Percentiles rank a stretch among this genome's conserved stretches.
phyloP scores from a whole-genome alignment of 2,113 vertebrate species.

The Trinectes maculatus region DNA sequence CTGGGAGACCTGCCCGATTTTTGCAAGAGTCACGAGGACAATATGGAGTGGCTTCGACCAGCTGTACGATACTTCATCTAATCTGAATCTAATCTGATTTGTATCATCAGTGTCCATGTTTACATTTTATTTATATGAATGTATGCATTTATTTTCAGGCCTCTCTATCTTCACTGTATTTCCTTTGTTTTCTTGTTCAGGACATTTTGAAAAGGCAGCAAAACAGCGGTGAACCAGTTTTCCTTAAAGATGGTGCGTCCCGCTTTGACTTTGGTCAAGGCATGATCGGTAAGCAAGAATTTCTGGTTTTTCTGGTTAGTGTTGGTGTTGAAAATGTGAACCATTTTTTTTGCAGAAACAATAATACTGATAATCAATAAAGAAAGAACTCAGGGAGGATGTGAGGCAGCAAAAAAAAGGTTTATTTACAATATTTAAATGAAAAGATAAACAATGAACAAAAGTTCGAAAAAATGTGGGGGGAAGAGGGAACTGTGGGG shows the following conservation, averaged over 20 bases:
- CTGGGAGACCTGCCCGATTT: constrained; percentile 24
- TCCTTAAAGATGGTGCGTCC: constrained; percentile 14
- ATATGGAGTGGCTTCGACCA: constrained; percentile 60
- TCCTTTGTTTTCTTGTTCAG: constrained; percentile 16
- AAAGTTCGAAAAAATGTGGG: too few species aligned
- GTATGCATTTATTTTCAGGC: not conserved
- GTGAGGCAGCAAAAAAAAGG: too few species aligned
- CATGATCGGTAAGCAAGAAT: not conserved
- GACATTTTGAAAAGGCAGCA: constrained; percentile 30
- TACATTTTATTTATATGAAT: not conserved
- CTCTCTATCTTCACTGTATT: not conserved
- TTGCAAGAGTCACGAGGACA: not conserved
- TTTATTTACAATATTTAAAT: too few species aligned
- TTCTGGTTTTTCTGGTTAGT: fast-evolving
- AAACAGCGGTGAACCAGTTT: not conserved
- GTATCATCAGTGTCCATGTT: not conserved
- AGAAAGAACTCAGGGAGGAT: too few species aligned
- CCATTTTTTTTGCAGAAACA: too few species aligned
- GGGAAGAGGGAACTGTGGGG: too few species aligned
- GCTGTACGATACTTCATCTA: constrained; percentile 5
- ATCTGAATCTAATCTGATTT: not conserved
- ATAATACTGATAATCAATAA: too few species aligned
- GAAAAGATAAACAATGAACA: too few species aligned
- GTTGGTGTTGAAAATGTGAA: not conserved
- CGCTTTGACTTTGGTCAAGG: constrained; percentile 63